Percentiles rank a stretch among this genome's conserved stretches.
Evolutionary conservation across 1,140 invertebrate genomes (phyloP).

Genomic region (Pantala flavescens): DNA sequence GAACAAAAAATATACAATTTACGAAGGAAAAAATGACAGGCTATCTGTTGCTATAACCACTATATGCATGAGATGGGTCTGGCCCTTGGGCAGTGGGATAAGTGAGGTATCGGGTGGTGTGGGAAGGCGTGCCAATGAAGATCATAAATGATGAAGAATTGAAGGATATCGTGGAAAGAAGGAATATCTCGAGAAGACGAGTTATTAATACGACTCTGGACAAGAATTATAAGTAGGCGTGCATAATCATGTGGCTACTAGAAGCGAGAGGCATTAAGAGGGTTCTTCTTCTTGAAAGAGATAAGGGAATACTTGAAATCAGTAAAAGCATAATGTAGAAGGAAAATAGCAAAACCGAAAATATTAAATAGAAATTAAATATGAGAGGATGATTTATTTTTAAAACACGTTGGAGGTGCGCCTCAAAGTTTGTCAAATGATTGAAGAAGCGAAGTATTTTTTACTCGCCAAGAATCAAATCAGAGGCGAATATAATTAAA

Average conservation of each 20-base stretch:
- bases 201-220: neutral
- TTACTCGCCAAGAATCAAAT: too few species aligned
- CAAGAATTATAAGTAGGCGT: neutral
- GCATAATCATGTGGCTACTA: neutral
- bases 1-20: neutral
- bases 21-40: neutral
- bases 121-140: neutral
- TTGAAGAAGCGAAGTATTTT: too few species aligned
- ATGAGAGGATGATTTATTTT: too few species aligned
- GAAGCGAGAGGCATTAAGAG: neutral
- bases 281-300: neutral
- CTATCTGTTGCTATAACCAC: conserved; percentile 1
- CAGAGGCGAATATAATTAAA: too few species aligned
- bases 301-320: too few species aligned
- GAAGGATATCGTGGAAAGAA: neutral
- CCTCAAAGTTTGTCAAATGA: too few species aligned
- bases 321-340: too few species aligned
- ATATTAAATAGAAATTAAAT: too few species aligned
- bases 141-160: neutral
- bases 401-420: too few species aligned
- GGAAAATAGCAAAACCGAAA: too few species aligned
- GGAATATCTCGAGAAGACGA: neutral
- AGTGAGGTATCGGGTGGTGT: neutral
- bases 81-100: neutral
- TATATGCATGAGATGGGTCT: neutral